Evolutionary conservation across 2,888 invertebrate genomes (phyloP), one percentile per base, ranked within the genome.

Genomic region (Dorcus hopei): DNA sequence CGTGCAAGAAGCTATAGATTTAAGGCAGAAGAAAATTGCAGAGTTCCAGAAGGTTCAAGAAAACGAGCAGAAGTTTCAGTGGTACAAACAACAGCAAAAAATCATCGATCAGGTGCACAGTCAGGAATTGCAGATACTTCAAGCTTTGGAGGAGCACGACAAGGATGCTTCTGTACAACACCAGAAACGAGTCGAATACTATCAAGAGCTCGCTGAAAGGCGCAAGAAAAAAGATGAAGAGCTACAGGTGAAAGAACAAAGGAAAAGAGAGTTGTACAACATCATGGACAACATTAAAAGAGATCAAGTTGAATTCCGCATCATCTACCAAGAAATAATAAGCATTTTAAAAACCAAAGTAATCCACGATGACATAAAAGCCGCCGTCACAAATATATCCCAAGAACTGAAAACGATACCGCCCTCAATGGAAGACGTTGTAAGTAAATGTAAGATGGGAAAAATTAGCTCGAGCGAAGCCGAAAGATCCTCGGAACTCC

Each of bases 261-360:
- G 68, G 57, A 68, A 66, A 48, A 64, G 68, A 57, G 41, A 68
- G 52, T 47, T 75, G 9, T 65, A 62, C 33, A 62, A 62, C 33
- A 64, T 69, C 39, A 69, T 85, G 63, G 82, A 85, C n/a, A 78
- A 81, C 0, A 81, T 87, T 14, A 81, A 82, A 26, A 80, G 81
- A 45, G 83, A 82, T 63, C 85, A 87, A 63, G 78, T 80, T 0
- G 82, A 81, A 66, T 85, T 87, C 65, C 80, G 80, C 52, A 70
- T 72, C n/a, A 77, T 80, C 61, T 86, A 84, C 68, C 82, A 83
- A 74, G 80, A 82, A 59, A 82, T 87, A 49, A 78, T 78, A 3
- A 73, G 76, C 11, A 66, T 82, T n/a, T 70, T 84, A 3, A 74
- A 72, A 64, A 64, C 54, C 0, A 52, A 11, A 11, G 38, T 40